These are phyloP conservation scores for Plagodis pulveraria DNA, from an alignment of 2,888 invertebrate genomes.

Conservation along the genomic window DNA sequence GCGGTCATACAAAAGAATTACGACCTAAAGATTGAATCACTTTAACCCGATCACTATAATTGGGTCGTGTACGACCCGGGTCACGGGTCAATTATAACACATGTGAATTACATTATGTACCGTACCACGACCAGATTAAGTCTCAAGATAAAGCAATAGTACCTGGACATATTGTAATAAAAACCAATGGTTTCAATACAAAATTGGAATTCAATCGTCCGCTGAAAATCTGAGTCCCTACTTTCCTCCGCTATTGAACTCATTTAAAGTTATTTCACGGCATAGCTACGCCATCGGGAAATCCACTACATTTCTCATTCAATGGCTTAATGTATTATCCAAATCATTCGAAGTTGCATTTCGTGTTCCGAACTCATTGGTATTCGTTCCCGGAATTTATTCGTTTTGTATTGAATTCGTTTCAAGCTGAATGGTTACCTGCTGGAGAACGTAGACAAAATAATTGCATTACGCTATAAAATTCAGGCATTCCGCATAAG, in stretches of 20 bases:
- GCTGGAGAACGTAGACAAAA: slow-evolving; percentile 19
- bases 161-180: no score
- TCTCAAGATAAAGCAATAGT: no score
- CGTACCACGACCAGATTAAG: no score
- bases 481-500: background rate
- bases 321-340: slow-evolving; percentile 23
- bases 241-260: background rate
- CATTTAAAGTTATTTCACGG: slow-evolving; percentile 1
- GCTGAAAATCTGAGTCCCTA: no score
- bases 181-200: no score
- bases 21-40: no score
- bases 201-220: no score
- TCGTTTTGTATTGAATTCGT: slow-evolving; percentile 58
- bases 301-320: slow-evolving; percentile 13
- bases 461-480: slow-evolving; percentile 1
- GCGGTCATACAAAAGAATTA: no score
- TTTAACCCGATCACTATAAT: no score
- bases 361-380: slow-evolving; percentile 51
- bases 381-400: slow-evolving; percentile 56
- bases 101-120: no score
- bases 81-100: no score
- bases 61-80: no score
- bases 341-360: slow-evolving; percentile 38
- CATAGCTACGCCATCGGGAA: slow-evolving; percentile 1
- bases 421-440: slow-evolving; percentile 39